A percentile compares a stretch with the other conserved stretches of the same genome.
phyloP scores from a whole-genome alignment of 2,797 vertebrate species.

The Epinephelus coioides region DNA sequence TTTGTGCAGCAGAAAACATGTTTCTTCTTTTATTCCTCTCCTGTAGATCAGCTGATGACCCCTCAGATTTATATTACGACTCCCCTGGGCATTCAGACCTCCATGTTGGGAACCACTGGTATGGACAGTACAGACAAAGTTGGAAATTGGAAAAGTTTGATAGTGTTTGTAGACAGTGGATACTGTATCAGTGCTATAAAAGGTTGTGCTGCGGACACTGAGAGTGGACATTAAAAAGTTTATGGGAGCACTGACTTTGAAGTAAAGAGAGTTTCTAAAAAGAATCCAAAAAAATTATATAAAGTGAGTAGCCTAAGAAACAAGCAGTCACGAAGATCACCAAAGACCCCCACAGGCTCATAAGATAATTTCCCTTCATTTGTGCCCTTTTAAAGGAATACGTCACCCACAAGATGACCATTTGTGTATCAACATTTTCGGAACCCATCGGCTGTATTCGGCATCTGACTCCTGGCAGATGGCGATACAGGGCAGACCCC shows the following conservation, averaged over 20 bases:
- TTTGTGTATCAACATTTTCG: no score
- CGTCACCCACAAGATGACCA: no score
- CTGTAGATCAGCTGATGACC: neutral
- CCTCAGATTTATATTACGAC: neutral
- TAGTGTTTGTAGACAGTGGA: neutral
- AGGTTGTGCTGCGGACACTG: no score
- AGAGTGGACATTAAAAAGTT: neutral
- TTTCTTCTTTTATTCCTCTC: neutral
- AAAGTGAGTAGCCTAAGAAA: neutral
- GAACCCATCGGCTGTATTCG: no score
- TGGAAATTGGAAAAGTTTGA: neutral
- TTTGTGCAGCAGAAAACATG: neutral
- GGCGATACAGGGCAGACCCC: no score
- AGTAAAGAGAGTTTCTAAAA: neutral
- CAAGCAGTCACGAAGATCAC: neutral
- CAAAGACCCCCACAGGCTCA: neutral
- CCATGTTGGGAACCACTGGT: neutral
- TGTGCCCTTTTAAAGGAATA: constrained; percentile 19
- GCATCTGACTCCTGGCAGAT: no score
- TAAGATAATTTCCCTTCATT: neutral
- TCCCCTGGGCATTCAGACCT: neutral
- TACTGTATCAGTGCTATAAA: neutral
- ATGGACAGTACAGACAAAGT: neutral
- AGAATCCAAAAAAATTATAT: neutral
- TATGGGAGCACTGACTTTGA: neutral